phyloP scores from a whole-genome alignment of 2,113 vertebrate species.

The Platysteira castanea region DNA sequence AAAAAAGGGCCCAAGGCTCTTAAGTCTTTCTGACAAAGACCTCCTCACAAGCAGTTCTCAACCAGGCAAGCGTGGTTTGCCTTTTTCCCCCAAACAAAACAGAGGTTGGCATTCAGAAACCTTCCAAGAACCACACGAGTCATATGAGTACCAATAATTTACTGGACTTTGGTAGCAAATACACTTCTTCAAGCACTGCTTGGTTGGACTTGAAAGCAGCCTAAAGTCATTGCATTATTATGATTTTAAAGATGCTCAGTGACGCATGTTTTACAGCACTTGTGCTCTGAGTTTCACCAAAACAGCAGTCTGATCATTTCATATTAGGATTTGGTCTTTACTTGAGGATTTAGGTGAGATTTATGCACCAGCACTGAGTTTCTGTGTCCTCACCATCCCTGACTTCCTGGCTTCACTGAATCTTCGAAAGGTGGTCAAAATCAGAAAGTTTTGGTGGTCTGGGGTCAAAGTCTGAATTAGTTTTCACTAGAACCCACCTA shows the following conservation, averaged over 20 bases:
- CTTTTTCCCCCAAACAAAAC: not conserved
- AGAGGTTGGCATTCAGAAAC: not conserved
- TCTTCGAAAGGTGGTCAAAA: not conserved
- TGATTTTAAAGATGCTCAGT: not conserved
- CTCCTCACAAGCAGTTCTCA: not conserved
- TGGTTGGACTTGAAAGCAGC: not conserved
- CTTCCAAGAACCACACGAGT: not conserved
- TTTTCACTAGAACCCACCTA: not conserved
- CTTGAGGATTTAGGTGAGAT: not conserved
- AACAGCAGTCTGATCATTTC: not conserved
- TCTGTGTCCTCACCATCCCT: not conserved
- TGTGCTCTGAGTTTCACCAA: not conserved
- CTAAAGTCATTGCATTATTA: not conserved
- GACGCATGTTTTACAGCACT: not conserved
- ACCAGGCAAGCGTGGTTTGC: not conserved
- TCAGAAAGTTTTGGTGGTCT: not conserved
- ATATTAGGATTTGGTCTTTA: not conserved
- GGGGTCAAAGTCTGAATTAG: not conserved
- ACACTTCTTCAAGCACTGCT: not conserved
- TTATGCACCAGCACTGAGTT: not conserved
- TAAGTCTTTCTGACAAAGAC: slow-evolving; percentile 40
- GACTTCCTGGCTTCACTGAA: not conserved
- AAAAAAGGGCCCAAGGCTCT: not conserved
- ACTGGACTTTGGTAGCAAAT: not conserved
- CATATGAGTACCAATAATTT: not conserved